phyloP scores from a whole-genome alignment of 2,113 vertebrate species.

The Ploceus nigricollis region DNA sequence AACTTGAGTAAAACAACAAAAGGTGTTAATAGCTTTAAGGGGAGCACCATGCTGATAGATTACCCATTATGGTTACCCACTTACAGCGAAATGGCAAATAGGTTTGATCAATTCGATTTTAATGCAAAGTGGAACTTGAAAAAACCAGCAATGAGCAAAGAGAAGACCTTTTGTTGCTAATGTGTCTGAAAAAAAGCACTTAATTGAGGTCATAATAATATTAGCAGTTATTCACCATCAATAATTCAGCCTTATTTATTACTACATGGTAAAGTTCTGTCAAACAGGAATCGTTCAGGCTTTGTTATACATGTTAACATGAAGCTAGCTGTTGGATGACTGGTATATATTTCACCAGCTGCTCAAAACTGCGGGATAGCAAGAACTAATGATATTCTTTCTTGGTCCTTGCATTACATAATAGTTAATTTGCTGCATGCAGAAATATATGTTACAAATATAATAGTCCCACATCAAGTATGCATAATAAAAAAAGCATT shows the following conservation, averaged over 20 bases:
- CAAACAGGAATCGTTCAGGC: slow-evolving; percentile 52
- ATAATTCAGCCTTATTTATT: slow-evolving; percentile 84
- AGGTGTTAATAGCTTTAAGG: slow-evolving; percentile 96
- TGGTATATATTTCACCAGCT: slow-evolving; percentile 67
- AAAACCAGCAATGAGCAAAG: slow-evolving; percentile 62
- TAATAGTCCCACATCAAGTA: not conserved
- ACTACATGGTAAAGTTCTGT: slow-evolving; percentile 74
- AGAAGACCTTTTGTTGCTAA: slow-evolving; percentile 82
- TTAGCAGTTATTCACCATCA: slow-evolving; percentile 80
- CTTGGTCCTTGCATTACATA: slow-evolving; percentile 42
- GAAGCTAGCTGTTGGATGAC: slow-evolving; percentile 53
- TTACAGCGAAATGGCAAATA: slow-evolving; percentile 87
- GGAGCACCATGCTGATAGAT: slow-evolving; percentile 89
- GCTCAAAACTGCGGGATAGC: slow-evolving; percentile 55
- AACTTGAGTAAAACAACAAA: slow-evolving; percentile 87
- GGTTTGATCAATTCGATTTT: slow-evolving; percentile 91
- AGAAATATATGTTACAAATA: slow-evolving; percentile 10
- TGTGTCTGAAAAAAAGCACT: slow-evolving; percentile 79
- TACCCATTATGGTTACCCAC: slow-evolving; percentile 88
- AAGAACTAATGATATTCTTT: slow-evolving; percentile 25
- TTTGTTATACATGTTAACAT: slow-evolving; percentile 68
- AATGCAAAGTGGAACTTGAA: slow-evolving; percentile 80
- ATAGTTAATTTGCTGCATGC: slow-evolving; percentile 9
- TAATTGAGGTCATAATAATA: slow-evolving; percentile 87
- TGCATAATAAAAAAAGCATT: slow-evolving; percentile 28